Base-by-base conservation (phyloP, 2,888 invertebrate genomes). In the Metallyticus violacea region DNA sequence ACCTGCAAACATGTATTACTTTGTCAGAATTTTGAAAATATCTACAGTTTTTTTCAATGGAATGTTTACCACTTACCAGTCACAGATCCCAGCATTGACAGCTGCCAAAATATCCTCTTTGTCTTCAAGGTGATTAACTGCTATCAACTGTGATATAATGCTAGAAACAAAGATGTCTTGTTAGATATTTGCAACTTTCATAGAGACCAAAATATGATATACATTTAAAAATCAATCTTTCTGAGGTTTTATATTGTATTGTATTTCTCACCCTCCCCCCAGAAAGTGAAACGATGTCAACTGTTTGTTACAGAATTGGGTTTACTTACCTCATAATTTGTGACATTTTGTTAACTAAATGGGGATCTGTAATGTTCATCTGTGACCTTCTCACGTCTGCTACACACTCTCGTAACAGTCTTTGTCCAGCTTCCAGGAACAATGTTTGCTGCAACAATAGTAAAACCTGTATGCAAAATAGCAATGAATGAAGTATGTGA, bases 21-120 rank as follows among this genome's bases (percentile, higher is more conserved):
- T 22, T 62, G 15, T 15, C 0, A 62, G 15, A 2, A 62, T 9
- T 40, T 40, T 15, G 4, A 2, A 62, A 62, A 62, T 62, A 6
- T 62, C 0, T 62, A 6, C 4, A 2, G 15, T 62, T 62, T 62
- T n/a, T 22, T 7, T 25, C 29, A 81, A 81, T 0, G 26, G 27
- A 27, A 26, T 15, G 27, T 84, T 62, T n/a, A n/a, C 27, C 25
- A 88, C 89, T 89, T 90, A 93, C 97, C 96, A 97, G 91, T 97
- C 97, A 0, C 93, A 93, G 0, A 96, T 96, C 1, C 97, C 96
- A 90, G 95, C 95, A 77, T 93, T 93, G 4, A 96, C 94, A 0
- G 97, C 96, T 90, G 95, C 95, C 84, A 94, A 92, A 84, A 97
- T 93, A 87, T 94, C 94, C 90, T 96, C 95, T 26, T 95, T 90